Evolutionary conservation across 53 echinoderm and acorn worm genomes (phyloP), one percentile per base, ranked within the genome.

Genomic region (Pentamera pediparva): DNA sequence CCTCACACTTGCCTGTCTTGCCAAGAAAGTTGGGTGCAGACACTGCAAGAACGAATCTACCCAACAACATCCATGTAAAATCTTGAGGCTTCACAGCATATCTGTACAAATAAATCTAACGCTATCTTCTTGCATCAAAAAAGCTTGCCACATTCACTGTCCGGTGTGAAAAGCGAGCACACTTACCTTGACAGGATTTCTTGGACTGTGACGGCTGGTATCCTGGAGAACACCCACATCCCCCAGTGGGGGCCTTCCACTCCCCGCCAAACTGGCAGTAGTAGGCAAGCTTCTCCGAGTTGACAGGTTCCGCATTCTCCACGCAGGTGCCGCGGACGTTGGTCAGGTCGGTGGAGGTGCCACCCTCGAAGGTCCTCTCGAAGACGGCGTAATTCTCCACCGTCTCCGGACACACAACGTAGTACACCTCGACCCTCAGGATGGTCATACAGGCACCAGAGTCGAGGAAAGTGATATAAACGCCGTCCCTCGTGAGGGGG

Each of bases 381-480:
- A 95, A 95, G 28, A 76, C 65, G 59, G 96, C 96, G 56, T 82
- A 95, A 61, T 91, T 87, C 30, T 65, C 76, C 22, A 83, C 70
- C 33, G 84, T 79, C 52, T 82, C 63, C 51, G 88, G 86, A 51
- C 96, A 95, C 15, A 82, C 96, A 25, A 70, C 79, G 39, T 88
- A 91, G 35, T 82, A 95, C 34, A 95, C 82, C 27, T 78, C 82
- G 30, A 89, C 85, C 32, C 71, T 76, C 4, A 65, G 45, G 59
- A 95, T 79, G 41, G 96, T 84, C 91, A 95, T 87, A 35, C 96
- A 95, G 20, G 96, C 90, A 19, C 96, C 96, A 21, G 87, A 82
- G 65, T 95, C 96, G 3, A 85, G 85, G 33, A 91, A 91, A 18
- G 90, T 91, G 18, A 95, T 69, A 78, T 88, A 95, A 76, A 95